A percentile compares a stretch with the other conserved stretches of the same genome.
Evolutionary conservation across 1,140 invertebrate genomes (phyloP).

Genomic region (Drosophila bocqueti): DNA sequence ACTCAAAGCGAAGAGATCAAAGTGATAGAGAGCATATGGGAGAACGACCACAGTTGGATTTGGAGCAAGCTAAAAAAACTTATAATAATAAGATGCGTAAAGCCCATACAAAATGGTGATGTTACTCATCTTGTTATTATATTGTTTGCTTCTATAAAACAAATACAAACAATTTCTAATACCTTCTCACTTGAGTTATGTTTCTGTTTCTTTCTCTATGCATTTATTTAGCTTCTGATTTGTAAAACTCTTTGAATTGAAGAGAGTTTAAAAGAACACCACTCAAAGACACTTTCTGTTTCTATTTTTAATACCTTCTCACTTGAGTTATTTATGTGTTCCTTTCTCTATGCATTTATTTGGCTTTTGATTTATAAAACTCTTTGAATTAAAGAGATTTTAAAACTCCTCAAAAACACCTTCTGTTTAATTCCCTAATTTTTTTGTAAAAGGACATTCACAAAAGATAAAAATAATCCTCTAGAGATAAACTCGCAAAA

Average conservation of each 20-base stretch:
- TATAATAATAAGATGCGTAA: not conserved
- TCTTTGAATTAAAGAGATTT: not conserved
- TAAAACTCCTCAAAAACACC: not conserved
- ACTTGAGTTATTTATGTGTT: not conserved
- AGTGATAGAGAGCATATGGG: not conserved
- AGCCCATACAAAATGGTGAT: no score
- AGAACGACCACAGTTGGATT: not conserved
- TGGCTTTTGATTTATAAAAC: not conserved
- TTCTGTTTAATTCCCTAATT: conserved; percentile 1
- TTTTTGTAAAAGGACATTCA: not conserved
- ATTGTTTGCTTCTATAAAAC: not conserved
- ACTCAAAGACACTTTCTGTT: no score
- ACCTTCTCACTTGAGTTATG: no score
- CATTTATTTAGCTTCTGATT: not conserved
- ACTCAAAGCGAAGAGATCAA: not conserved
- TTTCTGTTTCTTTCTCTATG: not conserved
- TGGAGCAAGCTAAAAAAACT: no score
- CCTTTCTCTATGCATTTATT: not conserved
- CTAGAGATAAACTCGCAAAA: conserved; percentile 6
- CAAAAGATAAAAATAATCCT: conserved; percentile 11
- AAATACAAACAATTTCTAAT: not conserved
- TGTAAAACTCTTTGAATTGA: no score
- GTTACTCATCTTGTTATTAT: not conserved
- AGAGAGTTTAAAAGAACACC: no score
- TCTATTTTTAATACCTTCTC: not conserved